These are phyloP conservation scores for Tupaia tana DNA, from an alignment of 2,113 vertebrate species.

Conservation along the genomic window DNA sequence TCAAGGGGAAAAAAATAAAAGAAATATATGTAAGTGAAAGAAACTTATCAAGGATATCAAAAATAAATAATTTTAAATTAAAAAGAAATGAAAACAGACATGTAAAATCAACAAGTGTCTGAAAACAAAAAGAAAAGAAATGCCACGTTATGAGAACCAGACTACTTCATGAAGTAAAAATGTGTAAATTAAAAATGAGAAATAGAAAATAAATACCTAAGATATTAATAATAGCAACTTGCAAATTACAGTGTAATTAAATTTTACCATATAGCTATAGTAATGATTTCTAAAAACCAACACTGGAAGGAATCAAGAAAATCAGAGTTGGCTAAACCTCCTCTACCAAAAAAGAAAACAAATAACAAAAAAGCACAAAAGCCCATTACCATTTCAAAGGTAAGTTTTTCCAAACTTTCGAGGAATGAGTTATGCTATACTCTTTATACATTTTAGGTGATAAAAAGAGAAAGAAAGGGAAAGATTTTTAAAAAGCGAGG, in stretches of 20 bases:
- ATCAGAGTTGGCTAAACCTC: background rate
- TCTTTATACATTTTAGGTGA: background rate
- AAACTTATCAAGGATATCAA: background rate
- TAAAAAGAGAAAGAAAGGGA: background rate
- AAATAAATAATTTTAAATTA: background rate
- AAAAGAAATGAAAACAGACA: background rate
- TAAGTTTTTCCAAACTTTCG: background rate
- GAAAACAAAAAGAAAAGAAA: background rate
- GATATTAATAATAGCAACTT: background rate
- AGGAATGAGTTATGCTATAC: background rate
- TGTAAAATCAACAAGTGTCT: background rate
- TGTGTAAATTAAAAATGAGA: background rate
- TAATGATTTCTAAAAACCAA: background rate
- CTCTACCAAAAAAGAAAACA: background rate
- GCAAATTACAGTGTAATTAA: background rate
- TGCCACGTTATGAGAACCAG: background rate
- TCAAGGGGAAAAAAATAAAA: background rate
- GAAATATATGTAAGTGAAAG: background rate
- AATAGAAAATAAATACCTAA: background rate
- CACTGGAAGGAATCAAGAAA: background rate
- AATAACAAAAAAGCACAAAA: background rate
- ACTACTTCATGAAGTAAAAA: background rate
- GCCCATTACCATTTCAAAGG: background rate
- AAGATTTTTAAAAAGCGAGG: background rate
- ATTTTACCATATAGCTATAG: background rate